phyloP scores from a whole-genome alignment of 2,113 vertebrate genomes.

The Chionodraco myersi region DNA sequence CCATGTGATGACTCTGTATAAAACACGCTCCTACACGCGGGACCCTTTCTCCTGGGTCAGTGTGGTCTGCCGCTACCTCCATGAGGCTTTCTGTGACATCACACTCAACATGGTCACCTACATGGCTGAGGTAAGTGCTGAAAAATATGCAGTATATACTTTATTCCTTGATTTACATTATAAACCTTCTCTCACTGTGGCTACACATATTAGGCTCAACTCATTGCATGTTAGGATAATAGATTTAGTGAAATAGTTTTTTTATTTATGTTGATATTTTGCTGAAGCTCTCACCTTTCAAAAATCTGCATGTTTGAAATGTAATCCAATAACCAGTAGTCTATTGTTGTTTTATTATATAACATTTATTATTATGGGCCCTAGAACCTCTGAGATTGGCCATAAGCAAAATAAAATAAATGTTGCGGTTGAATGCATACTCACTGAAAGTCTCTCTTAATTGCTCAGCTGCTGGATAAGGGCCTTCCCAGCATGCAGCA shows the following conservation, averaged over 20 bases:
- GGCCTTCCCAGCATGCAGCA: constrained; percentile 97
- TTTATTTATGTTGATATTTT: constrained; percentile 11
- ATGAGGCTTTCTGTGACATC: constrained; percentile 94
- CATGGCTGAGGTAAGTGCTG: constrained; percentile 90
- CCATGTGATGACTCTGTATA: constrained; percentile 98
- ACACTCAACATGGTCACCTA: constrained; percentile 97
- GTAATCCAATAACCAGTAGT: too few species aligned
- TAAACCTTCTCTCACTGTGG: background rate
- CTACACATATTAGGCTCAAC: background rate
- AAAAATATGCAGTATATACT: background rate
- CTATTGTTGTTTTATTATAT: too few species aligned
- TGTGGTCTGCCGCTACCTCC: constrained; percentile 98
- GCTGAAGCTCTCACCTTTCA: background rate
- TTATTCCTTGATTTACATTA: background rate
- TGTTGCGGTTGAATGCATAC: too few species aligned
- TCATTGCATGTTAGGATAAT: background rate
- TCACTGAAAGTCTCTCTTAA: constrained; percentile 11
- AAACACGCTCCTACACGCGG: constrained; percentile 95
- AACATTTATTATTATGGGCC: too few species aligned
- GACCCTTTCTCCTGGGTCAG: constrained; percentile 97
- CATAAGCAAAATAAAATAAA: background rate
- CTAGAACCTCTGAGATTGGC: background rate
- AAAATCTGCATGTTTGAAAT: background rate
- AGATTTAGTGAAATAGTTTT: background rate
- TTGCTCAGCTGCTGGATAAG: constrained; percentile 92